These are phyloP conservation scores for Drosophila watanabei DNA, from an alignment of 1,140 invertebrate genomes.

Conservation along the genomic window DNA sequence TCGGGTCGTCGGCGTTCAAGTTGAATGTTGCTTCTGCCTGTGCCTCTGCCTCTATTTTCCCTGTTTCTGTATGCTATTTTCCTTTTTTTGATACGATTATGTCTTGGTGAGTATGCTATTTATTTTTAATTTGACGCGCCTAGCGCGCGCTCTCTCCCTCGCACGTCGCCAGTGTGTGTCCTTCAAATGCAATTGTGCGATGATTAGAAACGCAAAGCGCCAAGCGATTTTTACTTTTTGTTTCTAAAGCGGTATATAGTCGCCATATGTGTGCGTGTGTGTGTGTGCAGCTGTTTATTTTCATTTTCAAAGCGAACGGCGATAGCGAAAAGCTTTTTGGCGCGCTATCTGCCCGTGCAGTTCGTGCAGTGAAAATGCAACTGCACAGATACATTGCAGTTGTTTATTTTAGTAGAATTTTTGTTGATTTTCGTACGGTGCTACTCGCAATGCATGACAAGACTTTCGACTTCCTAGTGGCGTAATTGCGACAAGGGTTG, in stretches of 20 bases:
- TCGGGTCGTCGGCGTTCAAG: conserved; percentile 76
- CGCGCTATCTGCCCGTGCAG: conserved; percentile 55
- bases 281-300: conserved; percentile 75
- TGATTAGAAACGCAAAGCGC: conserved; percentile 78
- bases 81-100: conserved; percentile 31
- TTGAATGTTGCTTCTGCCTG: conserved; percentile 69
- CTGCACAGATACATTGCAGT: conserved; percentile 24
- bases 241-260: conserved; percentile 55
- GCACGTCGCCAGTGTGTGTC: conserved; percentile 63
- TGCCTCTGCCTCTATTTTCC: conserved; percentile 20
- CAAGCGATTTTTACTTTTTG: conserved; percentile 78
- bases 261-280: conserved; percentile 15
- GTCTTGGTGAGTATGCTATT: conserved; percentile 48
- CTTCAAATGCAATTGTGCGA: conserved; percentile 85
- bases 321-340: conserved; percentile 76
- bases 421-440: conserved; percentile 38
- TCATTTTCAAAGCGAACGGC: conserved; percentile 76
- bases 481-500: conserved; percentile 41
- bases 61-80: conserved; percentile 7
- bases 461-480: conserved; percentile 64
- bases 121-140: conserved; percentile 75
- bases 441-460: conserved; percentile 36
- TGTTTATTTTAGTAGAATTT: conserved; percentile 52
- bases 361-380: conserved; percentile 5
- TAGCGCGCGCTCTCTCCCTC: conserved; percentile 2